Conservation (phyloP, 2,888 invertebrate species). For the Caenorhabditis uteleia region DNA sequence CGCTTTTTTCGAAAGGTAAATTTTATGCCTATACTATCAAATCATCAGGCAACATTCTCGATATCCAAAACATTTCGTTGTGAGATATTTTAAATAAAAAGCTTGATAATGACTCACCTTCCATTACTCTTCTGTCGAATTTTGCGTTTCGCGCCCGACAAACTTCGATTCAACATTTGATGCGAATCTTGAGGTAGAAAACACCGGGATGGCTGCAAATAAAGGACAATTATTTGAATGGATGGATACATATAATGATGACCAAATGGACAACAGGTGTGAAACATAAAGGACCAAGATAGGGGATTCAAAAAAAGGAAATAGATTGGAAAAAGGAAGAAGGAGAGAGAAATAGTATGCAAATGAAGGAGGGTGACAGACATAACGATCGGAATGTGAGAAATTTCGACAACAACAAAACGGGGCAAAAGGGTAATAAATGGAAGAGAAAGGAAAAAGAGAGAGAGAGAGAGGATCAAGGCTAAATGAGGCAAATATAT, state of each 20-base stretch:
- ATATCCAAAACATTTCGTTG: too few relatives aligned
- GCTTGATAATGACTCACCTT: constrained; percentile 1
- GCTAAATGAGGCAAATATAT: too few relatives aligned
- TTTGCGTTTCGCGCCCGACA: constrained; percentile 61
- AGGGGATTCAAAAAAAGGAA: too few relatives aligned
- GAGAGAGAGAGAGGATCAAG: too few relatives aligned
- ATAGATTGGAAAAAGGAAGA: constrained; percentile 3
- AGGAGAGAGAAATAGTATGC: not conserved
- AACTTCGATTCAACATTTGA: constrained; percentile 59
- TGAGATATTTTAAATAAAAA: not conserved
- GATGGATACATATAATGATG: not conserved
- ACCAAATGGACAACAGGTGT: not conserved
- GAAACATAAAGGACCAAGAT: not conserved
- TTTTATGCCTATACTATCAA: too few relatives aligned
- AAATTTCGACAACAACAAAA: not conserved
- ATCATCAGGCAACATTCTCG: too few relatives aligned
- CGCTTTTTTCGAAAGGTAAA: too few relatives aligned
- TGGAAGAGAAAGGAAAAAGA: not conserved
- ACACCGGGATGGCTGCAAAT: constrained; percentile 43
- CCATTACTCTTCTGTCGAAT: constrained; percentile 54
- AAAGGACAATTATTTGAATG: constrained; percentile 1
- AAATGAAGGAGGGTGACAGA: not conserved
- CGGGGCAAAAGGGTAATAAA: not conserved
- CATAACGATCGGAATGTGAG: constrained; percentile 1
- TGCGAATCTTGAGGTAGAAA: constrained; percentile 32